Conservation (phyloP, 2,797 vertebrate genomes). For the Emys orbicularis region DNA sequence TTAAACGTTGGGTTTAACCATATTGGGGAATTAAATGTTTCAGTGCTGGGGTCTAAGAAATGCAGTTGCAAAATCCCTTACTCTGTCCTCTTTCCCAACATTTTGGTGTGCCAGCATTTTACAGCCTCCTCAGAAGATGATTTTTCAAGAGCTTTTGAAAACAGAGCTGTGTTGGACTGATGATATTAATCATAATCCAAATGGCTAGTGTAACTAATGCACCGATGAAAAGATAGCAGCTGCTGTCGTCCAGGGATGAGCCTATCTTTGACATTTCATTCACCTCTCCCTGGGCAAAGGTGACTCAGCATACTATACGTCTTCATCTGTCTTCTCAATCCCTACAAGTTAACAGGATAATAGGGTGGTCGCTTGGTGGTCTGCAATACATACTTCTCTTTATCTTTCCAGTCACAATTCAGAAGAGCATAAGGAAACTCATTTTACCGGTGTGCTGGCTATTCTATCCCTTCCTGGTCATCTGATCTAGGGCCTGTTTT, state of each 20-base stretch:
- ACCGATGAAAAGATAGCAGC: slow-evolving; percentile 29
- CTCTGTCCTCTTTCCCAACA: not conserved
- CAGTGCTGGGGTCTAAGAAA: slow-evolving; percentile 39
- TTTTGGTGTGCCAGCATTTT: slow-evolving; percentile 10
- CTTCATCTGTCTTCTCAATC: slow-evolving; percentile 76
- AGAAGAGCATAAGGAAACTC: slow-evolving; percentile 54
- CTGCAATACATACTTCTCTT: slow-evolving; percentile 51
- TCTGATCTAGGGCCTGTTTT: slow-evolving; percentile 15
- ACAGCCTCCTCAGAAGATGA: not conserved
- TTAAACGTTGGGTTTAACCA: not conserved
- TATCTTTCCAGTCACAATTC: slow-evolving; percentile 65
- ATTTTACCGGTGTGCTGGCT: slow-evolving; percentile 45
- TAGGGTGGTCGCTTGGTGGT: slow-evolving; percentile 55
- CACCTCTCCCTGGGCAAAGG: slow-evolving; percentile 54
- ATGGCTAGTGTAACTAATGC: slow-evolving; percentile 1
- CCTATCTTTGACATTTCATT: slow-evolving; percentile 55
- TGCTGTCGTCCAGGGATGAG: slow-evolving; percentile 15
- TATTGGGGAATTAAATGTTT: slow-evolving; percentile 49
- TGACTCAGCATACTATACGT: slow-evolving; percentile 51
- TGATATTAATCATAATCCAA: slow-evolving; percentile 63
- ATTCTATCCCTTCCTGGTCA: slow-evolving; percentile 13
- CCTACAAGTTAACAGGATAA: slow-evolving; percentile 61
- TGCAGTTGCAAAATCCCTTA: not conserved
- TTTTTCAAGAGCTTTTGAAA: slow-evolving; percentile 62
- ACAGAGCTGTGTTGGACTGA: not conserved